Percentiles rank a stretch among this genome's conserved stretches.
Evolutionary conservation across 2,113 vertebrate species (phyloP).

Genomic region (Grus americana): DNA sequence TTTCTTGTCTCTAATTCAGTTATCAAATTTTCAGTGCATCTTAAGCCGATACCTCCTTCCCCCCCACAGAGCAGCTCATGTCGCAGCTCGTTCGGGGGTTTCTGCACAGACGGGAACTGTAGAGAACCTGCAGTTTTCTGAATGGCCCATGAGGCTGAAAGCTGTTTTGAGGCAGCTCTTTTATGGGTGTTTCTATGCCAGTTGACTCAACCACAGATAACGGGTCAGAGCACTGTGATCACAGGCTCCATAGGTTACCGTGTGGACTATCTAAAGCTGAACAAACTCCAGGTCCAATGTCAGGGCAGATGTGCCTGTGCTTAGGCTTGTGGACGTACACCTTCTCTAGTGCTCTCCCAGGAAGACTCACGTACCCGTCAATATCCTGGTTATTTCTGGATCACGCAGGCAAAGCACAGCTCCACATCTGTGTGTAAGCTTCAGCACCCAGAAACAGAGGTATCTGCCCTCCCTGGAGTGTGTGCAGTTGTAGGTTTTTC

Average conservation of each 20-base stretch:
- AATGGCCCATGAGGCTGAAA: background rate
- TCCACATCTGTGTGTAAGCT: rapidly evolving
- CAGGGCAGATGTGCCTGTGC: background rate
- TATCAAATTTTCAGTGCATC: background rate
- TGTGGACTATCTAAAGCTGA: background rate
- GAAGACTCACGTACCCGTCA: background rate
- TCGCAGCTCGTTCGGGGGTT: background rate
- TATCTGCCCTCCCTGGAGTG: background rate
- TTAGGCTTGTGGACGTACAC: background rate
- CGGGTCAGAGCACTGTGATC: background rate
- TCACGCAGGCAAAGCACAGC: background rate
- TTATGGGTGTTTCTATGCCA: rapidly evolving
- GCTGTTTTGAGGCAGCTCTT: background rate
- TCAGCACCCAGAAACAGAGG: too few relatives aligned
- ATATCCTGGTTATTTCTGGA: background rate
- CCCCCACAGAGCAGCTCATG: background rate
- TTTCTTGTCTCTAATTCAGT: background rate
- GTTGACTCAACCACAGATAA: background rate
- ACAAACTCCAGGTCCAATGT: background rate
- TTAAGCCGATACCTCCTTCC: background rate
- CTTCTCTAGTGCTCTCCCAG: background rate
- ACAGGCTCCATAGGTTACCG: background rate
- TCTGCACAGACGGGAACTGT: rapidly evolving
- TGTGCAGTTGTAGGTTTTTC: background rate
- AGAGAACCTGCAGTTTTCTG: background rate